Percentiles rank a stretch among this genome's conserved stretches.
phyloP scores from a whole-genome alignment of 2,888 invertebrate species.

The Mythimna ferrago region DNA sequence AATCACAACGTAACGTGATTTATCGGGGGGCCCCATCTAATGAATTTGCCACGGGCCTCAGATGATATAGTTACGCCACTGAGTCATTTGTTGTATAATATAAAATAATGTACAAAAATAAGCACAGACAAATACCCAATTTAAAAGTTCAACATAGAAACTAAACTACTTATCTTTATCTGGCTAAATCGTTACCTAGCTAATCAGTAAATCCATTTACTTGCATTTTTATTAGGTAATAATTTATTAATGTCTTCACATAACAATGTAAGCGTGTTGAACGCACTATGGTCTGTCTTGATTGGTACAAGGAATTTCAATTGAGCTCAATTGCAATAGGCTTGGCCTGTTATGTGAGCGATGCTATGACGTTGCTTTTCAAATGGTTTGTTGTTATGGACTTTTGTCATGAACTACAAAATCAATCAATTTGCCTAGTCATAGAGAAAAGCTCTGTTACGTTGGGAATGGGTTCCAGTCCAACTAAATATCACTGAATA shows the following conservation, averaged over 20 bases:
- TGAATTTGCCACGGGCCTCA: no score
- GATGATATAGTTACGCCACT: no score
- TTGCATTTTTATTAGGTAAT: conserved; percentile 26
- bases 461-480: neutral
- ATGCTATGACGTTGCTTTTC: neutral
- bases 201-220: conserved; percentile 10
- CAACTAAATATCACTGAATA: neutral
- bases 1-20: no score
- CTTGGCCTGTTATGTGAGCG: conserved; percentile 25
- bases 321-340: conserved; percentile 46
- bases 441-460: neutral
- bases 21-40: no score
- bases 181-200: neutral
- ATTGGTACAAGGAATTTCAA: conserved; percentile 40
- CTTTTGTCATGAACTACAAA: neutral
- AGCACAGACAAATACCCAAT: no score
- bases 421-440: neutral
- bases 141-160: neutral
- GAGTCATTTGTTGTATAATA: no score
- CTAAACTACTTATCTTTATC: neutral
- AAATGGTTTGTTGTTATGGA: conserved; percentile 6
- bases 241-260: neutral
- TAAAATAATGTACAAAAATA: no score
- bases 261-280: neutral
- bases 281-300: conserved; percentile 13